phyloP scores from a whole-genome alignment of 2,113 vertebrate genomes.

The Macquaria ambigua region DNA sequence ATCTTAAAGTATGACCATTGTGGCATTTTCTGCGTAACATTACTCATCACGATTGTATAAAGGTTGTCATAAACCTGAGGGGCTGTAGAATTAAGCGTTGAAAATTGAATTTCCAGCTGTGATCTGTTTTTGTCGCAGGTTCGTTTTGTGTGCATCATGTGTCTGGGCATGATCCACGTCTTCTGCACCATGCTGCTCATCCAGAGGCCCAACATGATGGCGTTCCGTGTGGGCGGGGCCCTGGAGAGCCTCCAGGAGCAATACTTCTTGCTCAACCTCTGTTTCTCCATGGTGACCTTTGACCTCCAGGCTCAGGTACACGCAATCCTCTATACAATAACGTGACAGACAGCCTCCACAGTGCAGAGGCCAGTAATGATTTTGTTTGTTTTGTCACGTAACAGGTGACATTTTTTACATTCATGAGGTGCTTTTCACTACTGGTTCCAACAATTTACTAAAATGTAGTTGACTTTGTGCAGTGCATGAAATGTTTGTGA shows the following conservation, averaged over 20 bases:
- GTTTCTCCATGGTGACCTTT: slow-evolving; percentile 92
- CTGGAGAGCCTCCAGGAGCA: slow-evolving; percentile 87
- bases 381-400: not conserved
- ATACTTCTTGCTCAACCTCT: slow-evolving; percentile 88
- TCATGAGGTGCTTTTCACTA: too few relatives aligned
- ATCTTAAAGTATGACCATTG: not conserved
- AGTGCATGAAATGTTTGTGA: not conserved
- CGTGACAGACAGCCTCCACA: not conserved
- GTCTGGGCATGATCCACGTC: slow-evolving; percentile 83
- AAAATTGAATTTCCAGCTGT: not conserved
- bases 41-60: too few relatives aligned
- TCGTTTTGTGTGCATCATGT: slow-evolving; percentile 85
- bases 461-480: not conserved
- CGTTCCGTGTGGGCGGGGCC: slow-evolving; percentile 89
- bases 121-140: slow-evolving; percentile 74
- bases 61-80: not conserved
- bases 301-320: slow-evolving; percentile 91
- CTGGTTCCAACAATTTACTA: not conserved
- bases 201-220: slow-evolving; percentile 87
- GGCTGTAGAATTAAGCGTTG: not conserved
- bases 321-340: not conserved
- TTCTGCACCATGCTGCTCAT: slow-evolving; percentile 85
- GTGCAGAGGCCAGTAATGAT: not conserved
- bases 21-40: not conserved
- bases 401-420: not conserved